Evolutionary conservation across 2,113 vertebrate species (phyloP), one percentile per base, ranked within the genome.

Genomic region (Rhagologus leucostigma): DNA sequence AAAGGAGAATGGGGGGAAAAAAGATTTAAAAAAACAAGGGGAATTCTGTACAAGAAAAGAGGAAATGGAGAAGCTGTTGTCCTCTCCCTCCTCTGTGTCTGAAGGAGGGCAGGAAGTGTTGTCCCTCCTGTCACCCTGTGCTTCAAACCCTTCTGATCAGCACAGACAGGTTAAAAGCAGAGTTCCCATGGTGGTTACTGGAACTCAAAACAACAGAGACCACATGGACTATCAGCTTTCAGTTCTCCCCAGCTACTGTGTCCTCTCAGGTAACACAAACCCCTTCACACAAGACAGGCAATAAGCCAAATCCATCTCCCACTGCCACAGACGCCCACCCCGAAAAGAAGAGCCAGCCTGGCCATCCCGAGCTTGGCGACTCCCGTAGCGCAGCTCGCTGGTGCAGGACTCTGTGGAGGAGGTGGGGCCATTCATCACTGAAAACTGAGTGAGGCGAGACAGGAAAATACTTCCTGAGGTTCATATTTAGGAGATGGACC

Each of bases 361-460:
- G 62, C 56, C 10, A 1, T 15, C 59, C 60, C 0, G 0, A 32
- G 32, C 41, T 65, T 0, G 0, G 62, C 0, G 0, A 64, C 26
- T 30, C 44, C 30, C 33, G 53, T 50, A 63, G 24, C 0, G 1
- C 20, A 53, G 4, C 27, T 24, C 3, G 0, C 44, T 3, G 1
- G 24, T 53, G 17, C 52, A 52, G 44, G 16, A 47, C 75, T 53
- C 41, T 1, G 1, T 18, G 35, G 49, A 68, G 50, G 30, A 84
- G 30, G 7, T 52, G 35, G 26, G 53, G 6, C 32, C 17, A 11
- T 10, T 60, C 52, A 49, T 3, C 65, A 17, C 59, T 11, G n/a
- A 47, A 46, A 76, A 78, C 6, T 4, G 19, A 42, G 74, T 41
- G 29, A 77, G 50, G 9, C 1, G 0, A 74, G 52, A 74, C 16